Percentiles rank a stretch among this genome's conserved stretches.
Evolutionary conservation across 2,113 vertebrate genomes (phyloP).

Genomic region (Archilochus colubris): DNA sequence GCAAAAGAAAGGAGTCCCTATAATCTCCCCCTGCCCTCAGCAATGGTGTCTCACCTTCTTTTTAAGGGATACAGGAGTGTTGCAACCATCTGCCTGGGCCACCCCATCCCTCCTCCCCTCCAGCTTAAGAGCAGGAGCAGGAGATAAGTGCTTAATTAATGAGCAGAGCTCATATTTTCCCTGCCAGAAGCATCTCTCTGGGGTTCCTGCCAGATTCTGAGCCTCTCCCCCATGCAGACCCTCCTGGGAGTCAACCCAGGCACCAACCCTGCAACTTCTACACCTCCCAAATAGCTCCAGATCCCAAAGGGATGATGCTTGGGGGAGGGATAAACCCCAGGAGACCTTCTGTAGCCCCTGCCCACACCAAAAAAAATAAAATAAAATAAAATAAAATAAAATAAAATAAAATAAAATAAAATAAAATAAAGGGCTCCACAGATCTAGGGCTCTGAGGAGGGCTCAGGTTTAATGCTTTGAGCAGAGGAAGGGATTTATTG

Average conservation of each 20-base stretch:
- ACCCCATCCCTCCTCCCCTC: not conserved
- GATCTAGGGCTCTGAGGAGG: not conserved
- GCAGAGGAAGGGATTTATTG: conserved; percentile 16
- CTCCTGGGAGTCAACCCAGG: not conserved
- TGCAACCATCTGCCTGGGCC: not conserved
- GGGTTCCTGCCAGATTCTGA: conserved; percentile 13
- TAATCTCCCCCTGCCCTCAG: not conserved
- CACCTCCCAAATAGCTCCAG: not conserved
- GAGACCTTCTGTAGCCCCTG: not conserved
- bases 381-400: too few species aligned
- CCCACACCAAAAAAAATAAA: too few species aligned
- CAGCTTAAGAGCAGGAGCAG: not conserved
- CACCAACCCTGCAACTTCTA: not conserved
- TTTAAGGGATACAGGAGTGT: not conserved
- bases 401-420: too few species aligned
- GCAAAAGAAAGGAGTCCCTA: not conserved
- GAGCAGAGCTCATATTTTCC: not conserved
- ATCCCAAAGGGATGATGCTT: not conserved
- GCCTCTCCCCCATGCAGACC: conserved; percentile 1
- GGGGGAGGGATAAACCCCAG: rapidly evolving
- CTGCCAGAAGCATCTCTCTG: not conserved
- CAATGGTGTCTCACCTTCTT: not conserved
- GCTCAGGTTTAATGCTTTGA: not conserved
- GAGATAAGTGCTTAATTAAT: conserved; percentile 31
- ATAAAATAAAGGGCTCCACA: not conserved